A percentile compares a stretch with the other conserved stretches of the same genome.
phyloP scores from a whole-genome alignment of 1,140 invertebrate genomes.

The Nasonia vitripennis region DNA sequence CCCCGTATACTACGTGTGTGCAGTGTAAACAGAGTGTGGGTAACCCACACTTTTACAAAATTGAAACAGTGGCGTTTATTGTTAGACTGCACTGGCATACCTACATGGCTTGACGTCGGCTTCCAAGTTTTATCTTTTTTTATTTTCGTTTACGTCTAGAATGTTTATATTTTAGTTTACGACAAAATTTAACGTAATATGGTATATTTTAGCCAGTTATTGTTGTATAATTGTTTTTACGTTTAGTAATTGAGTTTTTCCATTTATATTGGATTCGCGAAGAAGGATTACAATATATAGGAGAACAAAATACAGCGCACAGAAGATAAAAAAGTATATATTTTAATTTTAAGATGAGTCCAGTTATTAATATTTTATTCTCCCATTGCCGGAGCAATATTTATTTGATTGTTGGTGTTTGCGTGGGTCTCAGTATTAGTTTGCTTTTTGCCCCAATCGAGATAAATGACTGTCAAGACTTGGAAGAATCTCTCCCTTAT shows the following conservation, averaged over 20 bases:
- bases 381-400: constrained; percentile 68
- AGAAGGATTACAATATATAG: background rate
- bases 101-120: background rate
- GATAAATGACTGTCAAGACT: constrained; percentile 58
- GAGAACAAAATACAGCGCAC: constrained; percentile 6
- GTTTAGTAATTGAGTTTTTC: background rate
- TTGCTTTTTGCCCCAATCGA: constrained; percentile 65
- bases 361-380: constrained; percentile 64
- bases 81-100: background rate
- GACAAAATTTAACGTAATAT: constrained; percentile 34
- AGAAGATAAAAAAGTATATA: background rate
- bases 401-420: constrained; percentile 70
- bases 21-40: constrained; percentile 5
- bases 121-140: background rate
- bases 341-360: constrained; percentile 59
- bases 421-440: constrained; percentile 70
- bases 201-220: constrained; percentile 50
- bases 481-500: constrained; percentile 53
- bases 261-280: background rate
- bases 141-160: background rate
- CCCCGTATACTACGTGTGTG: background rate
- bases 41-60: background rate
- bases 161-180: background rate
- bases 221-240: constrained; percentile 44
- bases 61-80: constrained; percentile 24